Conservation (phyloP, 2,888 invertebrate species). For the Ceramica pisi region DNA sequence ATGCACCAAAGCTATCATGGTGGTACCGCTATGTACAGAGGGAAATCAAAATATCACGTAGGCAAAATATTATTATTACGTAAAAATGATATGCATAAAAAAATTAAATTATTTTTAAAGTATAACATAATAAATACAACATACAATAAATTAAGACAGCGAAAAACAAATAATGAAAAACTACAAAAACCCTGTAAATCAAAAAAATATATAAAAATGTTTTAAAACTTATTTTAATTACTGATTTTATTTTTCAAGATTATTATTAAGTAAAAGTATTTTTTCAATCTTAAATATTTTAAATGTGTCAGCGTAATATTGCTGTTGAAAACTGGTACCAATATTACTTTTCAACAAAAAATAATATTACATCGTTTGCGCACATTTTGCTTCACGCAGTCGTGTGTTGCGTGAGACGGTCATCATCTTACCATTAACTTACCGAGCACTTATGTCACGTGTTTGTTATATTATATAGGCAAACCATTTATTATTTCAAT, state of each 20-base stretch:
- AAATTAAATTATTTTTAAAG: too few relatives aligned
- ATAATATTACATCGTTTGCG: constrained; percentile 12
- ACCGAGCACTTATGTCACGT: constrained; percentile 37
- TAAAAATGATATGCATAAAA: not conserved
- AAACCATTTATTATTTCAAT: constrained; percentile 1
- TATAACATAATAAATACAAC: not conserved
- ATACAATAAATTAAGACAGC: not conserved
- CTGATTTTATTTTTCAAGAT: too few relatives aligned
- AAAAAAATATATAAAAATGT: too few relatives aligned
- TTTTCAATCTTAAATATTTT: not conserved
- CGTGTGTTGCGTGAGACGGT: constrained; percentile 34
- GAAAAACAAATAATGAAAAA: too few relatives aligned
- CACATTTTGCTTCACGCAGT: constrained; percentile 41
- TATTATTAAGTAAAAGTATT: not conserved
- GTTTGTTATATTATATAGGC: constrained; percentile 40
- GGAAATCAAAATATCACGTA: not conserved
- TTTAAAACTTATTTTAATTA: too few relatives aligned
- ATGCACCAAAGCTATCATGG: constrained; percentile 47
- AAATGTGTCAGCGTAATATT: too few relatives aligned
- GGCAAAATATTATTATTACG: too few relatives aligned
- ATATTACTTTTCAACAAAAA: not conserved
- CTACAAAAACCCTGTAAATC: too few relatives aligned
- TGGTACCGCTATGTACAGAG: constrained; percentile 33
- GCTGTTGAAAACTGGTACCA: not conserved
- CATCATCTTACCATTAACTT: constrained; percentile 55